Evolutionary conservation across 1,140 invertebrate species (phyloP), one percentile per base, ranked within the genome.

Genomic region (Polypedilum vanderplanki): DNA sequence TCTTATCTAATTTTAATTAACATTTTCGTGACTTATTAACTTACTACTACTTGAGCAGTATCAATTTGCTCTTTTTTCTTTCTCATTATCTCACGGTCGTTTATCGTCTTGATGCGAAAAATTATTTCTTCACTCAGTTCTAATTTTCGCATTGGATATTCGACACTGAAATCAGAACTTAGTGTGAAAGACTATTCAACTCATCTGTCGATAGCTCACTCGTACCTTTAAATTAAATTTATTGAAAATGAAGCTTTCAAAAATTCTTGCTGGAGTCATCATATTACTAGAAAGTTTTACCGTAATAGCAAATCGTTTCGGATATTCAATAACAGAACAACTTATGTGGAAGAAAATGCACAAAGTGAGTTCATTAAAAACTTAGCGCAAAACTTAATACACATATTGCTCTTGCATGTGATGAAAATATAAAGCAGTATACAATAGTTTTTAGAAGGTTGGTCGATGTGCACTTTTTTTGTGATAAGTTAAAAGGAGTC

Each of bases 351-450:
- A 70, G 5, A 70, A 18, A 18, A 70, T 20, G 5, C 65, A 70
- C 18, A 70, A 70, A 10, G 65, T 70, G 18, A 70, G 65, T 70
- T 70, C 17, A 70, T 57, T 57, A 57, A 57, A 57, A 33, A 5
- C 5, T 33, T 5, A 33, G 5, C 24, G n/a, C n/a, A n/a, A n/a
- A n/a, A n/a, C n/a, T n/a, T n/a, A n/a, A n/a, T 33, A 33, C 1
- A 33, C 24, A 33, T 3, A 1, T 33, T 33, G 24, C 5, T 1
- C 24, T 33, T 33, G 24, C 24, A 33, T 33, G 24, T 33, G 24
- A 33, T 33, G 24, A 33, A 33, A 33, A 5, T 33, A 33, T 33
- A 33, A n/a, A n/a, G n/a, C n/a, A n/a, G n/a, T n/a, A 33, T 33
- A 33, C 24, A 33, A n/a, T 33, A 33, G 5, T 5, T 33, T 33